A percentile compares a stretch with the other conserved stretches of the same genome.
Conservation (phyloP, 2,113 vertebrate genomes). For the Anhinga anhinga region DNA sequence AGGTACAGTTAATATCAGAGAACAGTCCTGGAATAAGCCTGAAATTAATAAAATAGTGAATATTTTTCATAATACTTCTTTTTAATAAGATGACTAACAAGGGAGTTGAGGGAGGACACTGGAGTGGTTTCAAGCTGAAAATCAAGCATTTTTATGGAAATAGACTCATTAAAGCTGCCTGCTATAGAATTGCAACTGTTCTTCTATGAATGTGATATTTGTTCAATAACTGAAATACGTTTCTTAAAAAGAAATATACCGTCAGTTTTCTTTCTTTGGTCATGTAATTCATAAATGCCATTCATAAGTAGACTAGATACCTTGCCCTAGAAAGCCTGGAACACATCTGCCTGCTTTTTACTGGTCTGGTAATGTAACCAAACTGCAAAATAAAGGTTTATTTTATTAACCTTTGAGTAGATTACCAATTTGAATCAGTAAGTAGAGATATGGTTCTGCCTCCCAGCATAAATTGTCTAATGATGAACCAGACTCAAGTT, state of each 20-base stretch:
- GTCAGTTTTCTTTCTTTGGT: neutral
- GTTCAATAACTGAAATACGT: neutral
- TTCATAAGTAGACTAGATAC: neutral
- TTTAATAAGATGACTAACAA: constrained; percentile 27
- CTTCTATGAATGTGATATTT: neutral
- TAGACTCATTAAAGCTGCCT: constrained; percentile 18
- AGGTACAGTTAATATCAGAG: neutral
- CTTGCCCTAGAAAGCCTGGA: neutral
- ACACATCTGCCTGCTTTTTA: neutral
- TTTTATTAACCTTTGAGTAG: neutral
- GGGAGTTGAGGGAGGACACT: neutral
- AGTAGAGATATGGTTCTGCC: neutral
- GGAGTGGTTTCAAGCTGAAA: constrained; percentile 21
- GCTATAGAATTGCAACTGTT: neutral
- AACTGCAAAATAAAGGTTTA: neutral
- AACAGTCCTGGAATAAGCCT: neutral
- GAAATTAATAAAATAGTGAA: neutral
- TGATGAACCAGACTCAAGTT: neutral
- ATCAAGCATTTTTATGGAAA: constrained; percentile 41
- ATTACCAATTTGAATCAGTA: neutral
- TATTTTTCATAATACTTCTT: constrained; percentile 3
- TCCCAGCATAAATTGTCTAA: neutral
- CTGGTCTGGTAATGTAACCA: neutral
- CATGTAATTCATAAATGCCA: neutral
- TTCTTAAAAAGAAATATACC: neutral